Evolutionary conservation across 1,140 invertebrate genomes (phyloP), one percentile per base, ranked within the genome.

Genomic region (Acromyrmex charruanus): DNA sequence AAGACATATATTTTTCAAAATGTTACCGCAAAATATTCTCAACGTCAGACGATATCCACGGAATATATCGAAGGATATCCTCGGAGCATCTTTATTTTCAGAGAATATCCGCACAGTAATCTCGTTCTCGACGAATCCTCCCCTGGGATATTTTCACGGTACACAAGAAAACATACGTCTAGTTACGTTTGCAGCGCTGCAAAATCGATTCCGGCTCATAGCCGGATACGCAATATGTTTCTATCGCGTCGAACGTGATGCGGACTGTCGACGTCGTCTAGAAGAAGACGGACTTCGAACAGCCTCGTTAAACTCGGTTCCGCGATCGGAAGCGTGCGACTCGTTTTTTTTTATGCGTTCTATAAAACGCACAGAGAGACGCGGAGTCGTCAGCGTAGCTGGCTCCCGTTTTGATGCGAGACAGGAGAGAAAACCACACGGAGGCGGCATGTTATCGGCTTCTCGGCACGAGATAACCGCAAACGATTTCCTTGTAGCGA

Each of bases 391-490:
- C 80, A 74, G 68, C 63, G 28, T 44, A 63, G 28, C 66, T 44
- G 35, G 51, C 66, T 69, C n/a, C 68, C 6, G 35, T 53, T 55
- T 5, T 25, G 69, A 75, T 44, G 58, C 28, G 69, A n/a, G n/a
- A 79, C 16, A 65, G 28, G 10, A 59, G 55, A 75, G 44, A 69
- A 80, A 84, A 74, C 80, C 68, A 31, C 68, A 84, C 80, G 58
- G 69, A 74, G 69, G 59, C 55, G 75, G 71, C 44, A 14, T 44
- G 87, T 90, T 90, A 90, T 89, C 89, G 77, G 77, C 77, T 58
- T 87, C 69, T 86, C 68, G 71, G 75, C 80, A 59, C 39, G 39
- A 81, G 80, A 85, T 81, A 77, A 63, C 49, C 53, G 49, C 68
- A 51, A 58, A 87, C 75, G 75, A 66, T 81, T 85, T 71, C 66